Percentiles rank a stretch among this genome's conserved stretches.
phyloP scores from a whole-genome alignment of 2,888 invertebrate species.

The Polydesmus complanatus region DNA sequence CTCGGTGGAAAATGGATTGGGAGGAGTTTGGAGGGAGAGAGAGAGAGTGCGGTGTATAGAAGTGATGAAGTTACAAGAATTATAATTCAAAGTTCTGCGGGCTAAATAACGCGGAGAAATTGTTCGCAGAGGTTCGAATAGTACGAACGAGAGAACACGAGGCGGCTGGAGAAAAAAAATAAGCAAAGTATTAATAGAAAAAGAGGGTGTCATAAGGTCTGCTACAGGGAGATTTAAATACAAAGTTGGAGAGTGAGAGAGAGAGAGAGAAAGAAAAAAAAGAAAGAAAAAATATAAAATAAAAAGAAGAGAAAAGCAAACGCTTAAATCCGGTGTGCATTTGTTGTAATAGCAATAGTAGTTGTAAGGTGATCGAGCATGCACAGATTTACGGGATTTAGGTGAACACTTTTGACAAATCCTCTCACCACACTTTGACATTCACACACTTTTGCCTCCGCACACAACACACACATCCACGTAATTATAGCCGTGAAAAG shows the following conservation, averaged over 20 bases:
- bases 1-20: not conserved
- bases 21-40: not conserved
- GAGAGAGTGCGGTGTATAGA: not conserved
- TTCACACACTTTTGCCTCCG: conserved; percentile 11
- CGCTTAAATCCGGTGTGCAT: conserved; percentile 5
- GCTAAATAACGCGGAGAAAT: not conserved
- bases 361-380: conserved; percentile 13
- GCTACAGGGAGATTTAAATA: not conserved
- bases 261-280: not conserved
- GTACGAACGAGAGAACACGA: not conserved
- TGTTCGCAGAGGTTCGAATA: not conserved
- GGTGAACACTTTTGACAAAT: conserved; percentile 11
- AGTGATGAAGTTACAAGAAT: not conserved
- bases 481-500: conserved; percentile 7
- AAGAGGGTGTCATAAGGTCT: not conserved
- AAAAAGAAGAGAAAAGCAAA: not conserved
- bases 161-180: not conserved
- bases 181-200: not conserved
- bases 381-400: conserved; percentile 8
- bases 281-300: not conserved
- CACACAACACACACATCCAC: too few species aligned
- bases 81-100: not conserved
- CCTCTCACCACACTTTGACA: conserved; percentile 10
- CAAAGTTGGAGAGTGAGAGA: not conserved
- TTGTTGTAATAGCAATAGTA: not conserved